phyloP scores from a whole-genome alignment of 1,140 invertebrate species.

The Plodia interpunctella region DNA sequence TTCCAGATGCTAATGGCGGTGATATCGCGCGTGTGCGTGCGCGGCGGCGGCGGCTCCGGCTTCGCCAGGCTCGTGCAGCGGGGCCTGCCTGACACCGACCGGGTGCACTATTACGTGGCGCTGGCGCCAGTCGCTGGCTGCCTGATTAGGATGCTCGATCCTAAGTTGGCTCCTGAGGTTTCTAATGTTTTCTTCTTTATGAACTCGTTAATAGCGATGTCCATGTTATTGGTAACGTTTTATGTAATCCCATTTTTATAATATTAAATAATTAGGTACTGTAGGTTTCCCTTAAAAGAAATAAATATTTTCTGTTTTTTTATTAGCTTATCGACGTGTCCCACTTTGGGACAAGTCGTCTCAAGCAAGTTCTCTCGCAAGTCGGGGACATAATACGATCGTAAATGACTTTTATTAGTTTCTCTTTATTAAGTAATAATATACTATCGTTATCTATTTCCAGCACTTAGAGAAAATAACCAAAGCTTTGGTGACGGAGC shows the following conservation, averaged over 20 bases:
- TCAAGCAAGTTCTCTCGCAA: too few species aligned
- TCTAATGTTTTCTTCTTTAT: slow-evolving; percentile 11
- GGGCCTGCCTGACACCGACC: slow-evolving; percentile 59
- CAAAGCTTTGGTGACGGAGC: slow-evolving; percentile 51
- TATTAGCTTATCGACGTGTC: too few species aligned
- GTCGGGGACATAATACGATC: too few species aligned
- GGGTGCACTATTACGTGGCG: slow-evolving; percentile 65
- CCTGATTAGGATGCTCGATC: slow-evolving; percentile 46
- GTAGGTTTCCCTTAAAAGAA: too few species aligned
- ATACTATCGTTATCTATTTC: slow-evolving; percentile 16
- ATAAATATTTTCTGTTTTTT: too few species aligned
- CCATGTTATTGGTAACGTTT: too few species aligned
- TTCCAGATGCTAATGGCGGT: slow-evolving; percentile 66
- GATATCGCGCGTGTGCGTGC: slow-evolving; percentile 52
- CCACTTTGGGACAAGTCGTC: too few species aligned
- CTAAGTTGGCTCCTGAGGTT: slow-evolving; percentile 48
- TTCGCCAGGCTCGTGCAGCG: slow-evolving; percentile 49
- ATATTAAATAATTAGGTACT: too few species aligned
- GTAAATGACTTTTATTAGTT: too few species aligned
- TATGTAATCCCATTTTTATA: too few species aligned
- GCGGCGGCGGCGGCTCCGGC: slow-evolving; percentile 51
- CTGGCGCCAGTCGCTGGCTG: slow-evolving; percentile 63
- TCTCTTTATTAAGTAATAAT: not conserved
- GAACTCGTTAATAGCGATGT: too few species aligned
- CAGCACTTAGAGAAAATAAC: slow-evolving; percentile 56